A percentile compares a stretch with the other conserved stretches of the same genome.
Evolutionary conservation across 2,113 vertebrate genomes (phyloP).

Genomic region (Ophiodon elongatus): DNA sequence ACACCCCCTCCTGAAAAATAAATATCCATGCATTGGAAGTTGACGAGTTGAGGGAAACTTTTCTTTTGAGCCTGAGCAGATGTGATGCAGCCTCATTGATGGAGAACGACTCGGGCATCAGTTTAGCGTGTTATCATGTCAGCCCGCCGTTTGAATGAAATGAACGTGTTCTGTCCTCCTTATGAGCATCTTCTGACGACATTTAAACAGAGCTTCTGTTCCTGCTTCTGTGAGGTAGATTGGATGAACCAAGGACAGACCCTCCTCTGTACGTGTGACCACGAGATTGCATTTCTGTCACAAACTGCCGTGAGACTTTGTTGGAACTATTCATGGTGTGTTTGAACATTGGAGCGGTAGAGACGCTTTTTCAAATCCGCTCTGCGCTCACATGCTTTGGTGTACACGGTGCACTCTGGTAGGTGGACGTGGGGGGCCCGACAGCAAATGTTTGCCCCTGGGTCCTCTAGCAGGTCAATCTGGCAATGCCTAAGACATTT

Average conservation of each 20-base stretch:
- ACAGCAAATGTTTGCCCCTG: background rate
- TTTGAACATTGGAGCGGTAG: background rate
- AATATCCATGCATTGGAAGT: slow-evolving; percentile 62
- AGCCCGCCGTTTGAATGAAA: background rate
- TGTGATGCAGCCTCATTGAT: slow-evolving; percentile 55
- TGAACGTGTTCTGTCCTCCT: background rate
- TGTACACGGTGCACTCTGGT: background rate
- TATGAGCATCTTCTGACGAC: background rate
- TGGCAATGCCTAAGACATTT: background rate
- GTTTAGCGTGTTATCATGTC: slow-evolving; percentile 2
- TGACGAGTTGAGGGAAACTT: slow-evolving; percentile 68
- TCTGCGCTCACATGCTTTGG: background rate
- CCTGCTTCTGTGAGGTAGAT: background rate
- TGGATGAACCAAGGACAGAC: no score
- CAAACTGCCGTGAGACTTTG: no score
- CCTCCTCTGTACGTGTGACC: no score
- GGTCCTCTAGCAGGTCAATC: background rate
- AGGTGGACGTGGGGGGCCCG: background rate
- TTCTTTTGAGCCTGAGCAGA: slow-evolving; percentile 67
- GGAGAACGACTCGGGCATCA: background rate
- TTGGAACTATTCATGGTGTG: background rate
- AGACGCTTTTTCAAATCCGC: no score
- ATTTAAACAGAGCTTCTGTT: background rate
- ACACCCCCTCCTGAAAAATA: slow-evolving; percentile 39
- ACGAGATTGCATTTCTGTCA: no score